Conservation (phyloP, 2,797 vertebrate genomes). For the Syngnathus acus region DNA sequence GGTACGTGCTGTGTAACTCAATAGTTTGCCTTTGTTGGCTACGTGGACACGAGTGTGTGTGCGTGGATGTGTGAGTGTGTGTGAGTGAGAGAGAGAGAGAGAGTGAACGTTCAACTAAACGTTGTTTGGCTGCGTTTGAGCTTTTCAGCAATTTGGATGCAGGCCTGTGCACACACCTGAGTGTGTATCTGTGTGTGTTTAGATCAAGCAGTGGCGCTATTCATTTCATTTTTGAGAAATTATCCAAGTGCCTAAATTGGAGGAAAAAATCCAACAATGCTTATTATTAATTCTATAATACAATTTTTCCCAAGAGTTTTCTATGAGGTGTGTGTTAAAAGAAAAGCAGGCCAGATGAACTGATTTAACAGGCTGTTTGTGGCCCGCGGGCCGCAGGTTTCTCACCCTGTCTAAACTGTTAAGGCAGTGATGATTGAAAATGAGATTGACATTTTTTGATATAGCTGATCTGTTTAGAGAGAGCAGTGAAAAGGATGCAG, state of each 20-base stretch:
- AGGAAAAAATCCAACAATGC: not conserved
- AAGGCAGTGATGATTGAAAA: not conserved
- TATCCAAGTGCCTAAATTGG: not conserved
- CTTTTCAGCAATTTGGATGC: not conserved
- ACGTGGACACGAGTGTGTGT: not conserved
- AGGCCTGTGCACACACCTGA: not conserved
- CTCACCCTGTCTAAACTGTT: not conserved
- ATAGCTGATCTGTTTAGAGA: not conserved
- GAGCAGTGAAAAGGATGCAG: not conserved
- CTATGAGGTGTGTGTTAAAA: too few species aligned
- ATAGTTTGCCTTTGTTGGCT: slow-evolving; percentile 43
- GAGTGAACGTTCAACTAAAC: not conserved
- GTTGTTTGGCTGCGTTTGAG: not conserved
- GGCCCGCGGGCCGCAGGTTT: not conserved
- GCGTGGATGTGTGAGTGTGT: not conserved
- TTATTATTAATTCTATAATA: not conserved
- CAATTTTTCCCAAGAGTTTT: too few species aligned
- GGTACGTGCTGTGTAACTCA: slow-evolving; percentile 79
- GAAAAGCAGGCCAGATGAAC: not conserved
- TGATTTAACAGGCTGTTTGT: not conserved
- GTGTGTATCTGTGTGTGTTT: not conserved
- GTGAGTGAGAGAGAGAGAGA: not conserved
- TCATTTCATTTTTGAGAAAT: not conserved
- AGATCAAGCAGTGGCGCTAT: not conserved
- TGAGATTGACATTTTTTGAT: not conserved